Conservation (phyloP, 2,888 invertebrate genomes). For the Dilophus febrilis region DNA sequence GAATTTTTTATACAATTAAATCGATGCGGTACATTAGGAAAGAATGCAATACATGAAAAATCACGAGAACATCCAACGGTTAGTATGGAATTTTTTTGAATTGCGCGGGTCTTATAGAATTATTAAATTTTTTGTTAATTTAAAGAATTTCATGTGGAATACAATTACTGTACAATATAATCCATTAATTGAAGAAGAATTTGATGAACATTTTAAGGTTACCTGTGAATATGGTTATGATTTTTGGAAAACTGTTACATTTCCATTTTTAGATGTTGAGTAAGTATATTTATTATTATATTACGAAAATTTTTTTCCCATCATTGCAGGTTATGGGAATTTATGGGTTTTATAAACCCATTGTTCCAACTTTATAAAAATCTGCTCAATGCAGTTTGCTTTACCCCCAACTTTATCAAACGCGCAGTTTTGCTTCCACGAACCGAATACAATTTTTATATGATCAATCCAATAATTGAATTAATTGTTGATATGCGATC, state of each 20-base stretch:
- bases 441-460: no score
- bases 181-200: constrained; percentile 80
- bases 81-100: constrained; percentile 22
- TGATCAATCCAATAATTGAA: no score
- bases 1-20: constrained; percentile 88
- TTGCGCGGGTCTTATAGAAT: background rate
- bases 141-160: constrained; percentile 95
- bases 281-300: constrained; percentile 50
- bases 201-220: constrained; percentile 89
- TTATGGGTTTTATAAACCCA: no score
- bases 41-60: constrained; percentile 73
- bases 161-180: constrained; percentile 91
- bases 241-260: constrained; percentile 92
- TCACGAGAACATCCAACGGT: constrained; percentile 74
- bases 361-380: no score
- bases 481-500: no score
- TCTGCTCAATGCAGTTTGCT: no score
- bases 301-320: no score
- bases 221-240: constrained; percentile 93
- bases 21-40: constrained; percentile 77
- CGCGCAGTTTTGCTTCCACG: background rate
- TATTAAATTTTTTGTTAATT: constrained; percentile 14
- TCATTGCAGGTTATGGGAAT: no score
- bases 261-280: constrained; percentile 89
- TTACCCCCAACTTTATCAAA: background rate